Conservation (phyloP, 1,140 invertebrate species). For the Atta texana region DNA sequence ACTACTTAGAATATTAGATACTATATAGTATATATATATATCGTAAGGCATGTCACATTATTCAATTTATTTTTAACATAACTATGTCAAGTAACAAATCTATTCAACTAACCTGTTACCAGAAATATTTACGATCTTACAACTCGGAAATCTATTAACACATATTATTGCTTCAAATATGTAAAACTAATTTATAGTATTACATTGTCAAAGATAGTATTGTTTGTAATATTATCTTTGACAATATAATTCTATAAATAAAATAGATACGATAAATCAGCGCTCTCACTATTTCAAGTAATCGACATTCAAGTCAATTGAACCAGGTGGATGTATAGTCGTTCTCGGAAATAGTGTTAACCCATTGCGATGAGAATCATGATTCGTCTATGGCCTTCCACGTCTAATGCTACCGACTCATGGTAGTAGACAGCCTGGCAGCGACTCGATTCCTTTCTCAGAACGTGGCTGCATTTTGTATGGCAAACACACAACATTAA, state of each 20-base stretch:
- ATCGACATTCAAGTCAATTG: slow-evolving; percentile 63
- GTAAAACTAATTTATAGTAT: too few relatives aligned
- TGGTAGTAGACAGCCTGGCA: slow-evolving; percentile 82
- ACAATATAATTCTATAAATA: not conserved
- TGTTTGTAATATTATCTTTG: too few relatives aligned
- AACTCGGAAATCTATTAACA: not conserved
- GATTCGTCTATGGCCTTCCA: slow-evolving; percentile 76
- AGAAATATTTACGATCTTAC: slow-evolving; percentile 10
- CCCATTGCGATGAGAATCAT: slow-evolving; percentile 77
- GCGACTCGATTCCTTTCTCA: slow-evolving; percentile 77
- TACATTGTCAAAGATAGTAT: too few relatives aligned
- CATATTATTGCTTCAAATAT: not conserved
- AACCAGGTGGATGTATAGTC: slow-evolving; percentile 56
- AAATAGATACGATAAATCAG: slow-evolving; percentile 9
- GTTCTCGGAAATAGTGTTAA: slow-evolving; percentile 75
- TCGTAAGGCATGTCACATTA: not conserved
- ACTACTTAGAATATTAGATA: not conserved
- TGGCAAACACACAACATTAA: slow-evolving; percentile 68
- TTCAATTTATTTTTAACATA: slow-evolving; percentile 8
- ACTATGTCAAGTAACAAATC: not conserved
- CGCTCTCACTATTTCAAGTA: not conserved
- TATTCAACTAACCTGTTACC: not conserved
- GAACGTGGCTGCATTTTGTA: slow-evolving; percentile 74
- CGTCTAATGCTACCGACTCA: slow-evolving; percentile 66
- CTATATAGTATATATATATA: too few relatives aligned